Base-by-base conservation (phyloP, 2,797 vertebrate species). In the Anguilla anguilla region DNA sequence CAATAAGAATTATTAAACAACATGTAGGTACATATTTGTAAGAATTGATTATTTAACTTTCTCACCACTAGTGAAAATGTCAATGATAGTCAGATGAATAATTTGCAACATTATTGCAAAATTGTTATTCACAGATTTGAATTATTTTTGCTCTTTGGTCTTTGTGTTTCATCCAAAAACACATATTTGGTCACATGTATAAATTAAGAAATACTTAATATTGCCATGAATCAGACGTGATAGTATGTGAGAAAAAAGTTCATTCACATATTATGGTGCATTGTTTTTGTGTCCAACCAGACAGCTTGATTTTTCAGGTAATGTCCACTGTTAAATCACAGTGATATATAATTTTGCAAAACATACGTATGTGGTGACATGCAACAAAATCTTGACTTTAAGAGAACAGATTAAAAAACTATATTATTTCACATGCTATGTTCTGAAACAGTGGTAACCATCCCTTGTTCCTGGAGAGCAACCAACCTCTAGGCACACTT, bases 1-100 rank as follows among this genome's bases (percentile, higher is more conserved):
- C 35, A 35, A 35, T 35, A 35, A 86, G 69, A 22, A 59, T 91
- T 57, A 22, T 64, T 22, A 25, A 64, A 64, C 61, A 64, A 64
- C 6, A 64, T 88, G 22, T 86, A 84, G 85, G 82, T 88, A 85
- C 55, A 87, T 87, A 22, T 25, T 7, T 46, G 35, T 39, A 11
- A 13, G 28, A 49, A 51, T 28, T 64, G 79, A 86, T 82, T 88
- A 72, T 25, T 85, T 64, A 49, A 82, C 86, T 53, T 92, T 95
- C 92, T 94, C 92, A 94, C 88, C 90, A 91, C 72, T 89, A 89
- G 39, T 82, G 87, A 91, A 61, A 92, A 86, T 77, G 39, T 72
- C 86, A 31, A 72, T 59, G 61, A 69, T 55, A 85, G n/a, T n/a
- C n/a, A 7, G 59, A 88, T 85, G 53, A 53, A 85, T 81, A 81